Evolutionary conservation across 2,113 vertebrate species (phyloP).

Genomic region (Macrotis lagotis): DNA sequence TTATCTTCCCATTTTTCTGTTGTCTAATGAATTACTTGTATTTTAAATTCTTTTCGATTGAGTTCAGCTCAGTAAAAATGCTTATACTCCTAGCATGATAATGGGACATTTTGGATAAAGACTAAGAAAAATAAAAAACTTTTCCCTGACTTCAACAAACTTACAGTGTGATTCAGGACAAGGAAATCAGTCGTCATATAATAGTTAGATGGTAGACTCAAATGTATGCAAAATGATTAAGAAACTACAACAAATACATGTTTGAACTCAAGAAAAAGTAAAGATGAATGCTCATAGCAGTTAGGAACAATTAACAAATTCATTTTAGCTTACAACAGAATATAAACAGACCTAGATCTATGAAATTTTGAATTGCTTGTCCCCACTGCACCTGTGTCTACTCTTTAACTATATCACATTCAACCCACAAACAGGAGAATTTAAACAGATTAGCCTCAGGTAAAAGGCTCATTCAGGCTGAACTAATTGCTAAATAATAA

Average conservation of each 20-base stretch:
- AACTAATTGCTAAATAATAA: slow-evolving; percentile 37
- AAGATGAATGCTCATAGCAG: not conserved
- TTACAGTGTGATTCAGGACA: slow-evolving; percentile 29
- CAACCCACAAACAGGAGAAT: not conserved
- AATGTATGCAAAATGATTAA: slow-evolving; percentile 22
- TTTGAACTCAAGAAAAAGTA: not conserved
- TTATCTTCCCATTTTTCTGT: not conserved
- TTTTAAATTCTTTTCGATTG: slow-evolving; percentile 1
- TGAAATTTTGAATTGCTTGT: not conserved
- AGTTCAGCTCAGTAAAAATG: slow-evolving; percentile 31
- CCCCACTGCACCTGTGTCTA: not conserved
- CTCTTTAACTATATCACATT: slow-evolving; percentile 1
- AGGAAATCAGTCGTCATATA: not conserved
- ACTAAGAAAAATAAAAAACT: slow-evolving; percentile 26
- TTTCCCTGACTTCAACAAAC: slow-evolving; percentile 2
- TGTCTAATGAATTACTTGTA: not conserved
- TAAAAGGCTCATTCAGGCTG: not conserved
- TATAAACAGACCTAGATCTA: not conserved
- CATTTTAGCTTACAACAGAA: not conserved
- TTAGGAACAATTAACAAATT: not conserved
- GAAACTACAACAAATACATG: not conserved
- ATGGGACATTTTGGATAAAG: not conserved
- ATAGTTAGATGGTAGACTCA: not conserved
- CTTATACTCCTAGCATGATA: not conserved
- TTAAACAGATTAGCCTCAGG: not conserved